These are phyloP conservation scores for Endomychus coccineus DNA, from an alignment of 2,888 invertebrate species.

Conservation along the genomic window DNA sequence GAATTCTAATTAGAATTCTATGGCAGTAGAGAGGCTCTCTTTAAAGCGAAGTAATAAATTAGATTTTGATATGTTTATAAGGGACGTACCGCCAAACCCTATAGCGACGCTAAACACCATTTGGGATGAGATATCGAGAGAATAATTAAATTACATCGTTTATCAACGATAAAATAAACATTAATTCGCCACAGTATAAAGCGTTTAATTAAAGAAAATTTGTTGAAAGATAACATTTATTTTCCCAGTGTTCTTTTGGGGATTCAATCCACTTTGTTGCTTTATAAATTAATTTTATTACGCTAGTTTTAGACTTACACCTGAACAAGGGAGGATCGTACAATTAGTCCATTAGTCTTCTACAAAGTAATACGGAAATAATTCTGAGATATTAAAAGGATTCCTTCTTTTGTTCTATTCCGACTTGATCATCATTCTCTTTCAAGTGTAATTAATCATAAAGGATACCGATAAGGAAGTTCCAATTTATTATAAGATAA, in stretches of 20 bases:
- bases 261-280: constrained; percentile 12
- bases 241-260: constrained; percentile 14
- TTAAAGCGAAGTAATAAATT: constrained; percentile 21
- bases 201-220: constrained; percentile 29
- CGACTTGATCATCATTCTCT: too few relatives aligned
- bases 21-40: background rate
- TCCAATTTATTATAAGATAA: too few relatives aligned
- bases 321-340: too few relatives aligned
- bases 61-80: constrained; percentile 24
- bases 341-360: too few relatives aligned
- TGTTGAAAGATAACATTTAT: constrained; percentile 22
- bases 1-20: constrained; percentile 9
- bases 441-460: too few relatives aligned
- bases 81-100: constrained; percentile 18
- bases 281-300: constrained; percentile 13
- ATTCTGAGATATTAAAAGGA: too few relatives aligned
- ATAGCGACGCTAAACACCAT: constrained; percentile 23
- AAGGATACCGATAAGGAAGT: too few relatives aligned
- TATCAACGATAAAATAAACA: constrained; percentile 31
- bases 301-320: too few relatives aligned
- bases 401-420: too few relatives aligned
- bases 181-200: constrained; percentile 28
- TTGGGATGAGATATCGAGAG: constrained; percentile 25
- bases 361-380: too few relatives aligned
- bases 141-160: constrained; percentile 30